Conservation (phyloP, 1,140 invertebrate genomes). For the Pseudomyrmex flavicornis region DNA sequence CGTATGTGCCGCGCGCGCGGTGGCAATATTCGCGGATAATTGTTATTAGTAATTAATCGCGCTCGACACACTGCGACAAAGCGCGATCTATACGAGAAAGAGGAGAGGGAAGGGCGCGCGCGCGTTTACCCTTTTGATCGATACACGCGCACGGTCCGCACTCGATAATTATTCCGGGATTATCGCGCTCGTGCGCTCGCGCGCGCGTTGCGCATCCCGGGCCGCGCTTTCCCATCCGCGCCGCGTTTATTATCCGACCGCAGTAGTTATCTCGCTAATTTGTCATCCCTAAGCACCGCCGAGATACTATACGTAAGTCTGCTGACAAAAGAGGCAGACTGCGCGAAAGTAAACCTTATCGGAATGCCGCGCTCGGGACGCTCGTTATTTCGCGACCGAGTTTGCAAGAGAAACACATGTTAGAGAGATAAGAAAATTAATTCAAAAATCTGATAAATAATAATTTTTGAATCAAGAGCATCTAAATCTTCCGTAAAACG, state of each 20-base stretch:
- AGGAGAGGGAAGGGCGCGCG: conserved; percentile 44
- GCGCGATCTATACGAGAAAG: not conserved
- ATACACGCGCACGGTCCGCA: conserved; percentile 26
- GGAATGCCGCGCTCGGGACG: not conserved
- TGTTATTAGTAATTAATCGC: conserved; percentile 66
- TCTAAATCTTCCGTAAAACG: not conserved
- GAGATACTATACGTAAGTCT: conserved; percentile 9
- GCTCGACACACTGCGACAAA: conserved; percentile 2
- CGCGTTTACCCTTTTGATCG: conserved; percentile 56
- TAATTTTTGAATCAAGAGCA: not conserved
- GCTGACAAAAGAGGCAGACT: conserved; percentile 61
- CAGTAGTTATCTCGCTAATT: conserved; percentile 72
- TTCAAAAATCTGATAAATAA: not conserved
- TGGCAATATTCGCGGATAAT: conserved; percentile 51
- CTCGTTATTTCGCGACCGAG: conserved; percentile 40
- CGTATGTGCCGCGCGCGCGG: not conserved
- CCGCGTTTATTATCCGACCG: conserved; percentile 69
- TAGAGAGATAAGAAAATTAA: not conserved
- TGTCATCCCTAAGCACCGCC: conserved; percentile 69
- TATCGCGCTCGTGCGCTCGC: conserved; percentile 60
- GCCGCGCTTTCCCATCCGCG: not conserved
- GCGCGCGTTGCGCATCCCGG: conserved; percentile 23
- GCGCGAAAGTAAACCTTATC: conserved; percentile 56
- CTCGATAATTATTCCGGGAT: conserved; percentile 66
- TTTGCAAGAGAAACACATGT: conserved; percentile 32